These are phyloP conservation scores for Oceanodroma tethys DNA, from an alignment of 2,113 vertebrate species.

Conservation along the genomic window DNA sequence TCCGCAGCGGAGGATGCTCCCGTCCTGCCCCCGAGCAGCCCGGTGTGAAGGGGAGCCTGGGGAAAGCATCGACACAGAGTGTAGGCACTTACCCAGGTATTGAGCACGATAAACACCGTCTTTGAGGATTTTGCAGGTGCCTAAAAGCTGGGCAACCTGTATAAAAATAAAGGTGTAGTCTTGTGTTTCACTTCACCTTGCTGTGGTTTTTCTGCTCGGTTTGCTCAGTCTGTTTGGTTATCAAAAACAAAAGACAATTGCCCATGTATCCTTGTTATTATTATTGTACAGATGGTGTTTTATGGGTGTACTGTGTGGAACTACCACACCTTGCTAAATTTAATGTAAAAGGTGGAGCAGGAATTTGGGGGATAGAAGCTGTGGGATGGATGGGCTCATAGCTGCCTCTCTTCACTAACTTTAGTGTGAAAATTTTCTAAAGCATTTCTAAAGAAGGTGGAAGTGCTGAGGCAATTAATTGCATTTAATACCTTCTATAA, in stretches of 20 bases:
- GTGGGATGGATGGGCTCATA: neutral
- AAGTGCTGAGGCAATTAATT: neutral
- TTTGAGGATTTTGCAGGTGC: neutral
- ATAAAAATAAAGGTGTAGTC: rapidly evolving
- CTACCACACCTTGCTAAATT: neutral
- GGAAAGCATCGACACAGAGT: neutral
- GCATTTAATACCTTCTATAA: neutral
- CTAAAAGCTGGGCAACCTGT: neutral
- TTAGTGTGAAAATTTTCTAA: neutral
- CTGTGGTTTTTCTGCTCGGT: rapidly evolving
- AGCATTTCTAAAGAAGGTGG: rapidly evolving
- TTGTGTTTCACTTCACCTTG: neutral
- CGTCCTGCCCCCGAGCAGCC: neutral
- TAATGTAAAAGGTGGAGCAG: neutral
- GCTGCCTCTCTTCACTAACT: neutral
- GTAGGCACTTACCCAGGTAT: too few relatives aligned
- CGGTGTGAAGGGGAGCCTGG: neutral
- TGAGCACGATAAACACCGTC: rapidly evolving
- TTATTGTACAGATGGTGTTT: neutral
- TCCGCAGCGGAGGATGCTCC: rapidly evolving
- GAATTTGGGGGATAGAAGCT: neutral
- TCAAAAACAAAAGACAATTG: neutral
- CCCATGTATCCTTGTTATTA: neutral
- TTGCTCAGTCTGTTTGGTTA: neutral
- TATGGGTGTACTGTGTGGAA: neutral